Conservation (phyloP, 2,113 vertebrate species). For the Panthera uncia region DNA sequence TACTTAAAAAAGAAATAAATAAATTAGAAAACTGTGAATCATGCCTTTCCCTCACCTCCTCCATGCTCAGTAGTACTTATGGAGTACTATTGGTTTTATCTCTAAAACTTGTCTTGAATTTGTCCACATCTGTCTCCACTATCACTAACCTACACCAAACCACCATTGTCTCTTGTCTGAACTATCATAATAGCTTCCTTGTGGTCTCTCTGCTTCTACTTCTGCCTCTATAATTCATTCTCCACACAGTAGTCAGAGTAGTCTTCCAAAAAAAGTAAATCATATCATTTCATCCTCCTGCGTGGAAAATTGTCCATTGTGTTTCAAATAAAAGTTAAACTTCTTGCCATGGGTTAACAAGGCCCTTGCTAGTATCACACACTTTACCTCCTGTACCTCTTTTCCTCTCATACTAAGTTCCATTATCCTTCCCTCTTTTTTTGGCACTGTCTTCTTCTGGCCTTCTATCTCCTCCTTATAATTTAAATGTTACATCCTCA, state of each 20-base stretch:
- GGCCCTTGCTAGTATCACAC: background rate
- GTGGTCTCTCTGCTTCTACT: background rate
- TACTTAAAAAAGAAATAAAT: background rate
- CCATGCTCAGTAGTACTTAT: background rate
- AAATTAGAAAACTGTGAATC: background rate
- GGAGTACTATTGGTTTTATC: background rate
- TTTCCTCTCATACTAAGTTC: background rate
- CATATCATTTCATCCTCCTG: background rate
- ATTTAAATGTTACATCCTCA: background rate
- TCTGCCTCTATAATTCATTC: background rate
- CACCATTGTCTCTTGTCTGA: background rate
- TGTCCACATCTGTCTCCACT: background rate
- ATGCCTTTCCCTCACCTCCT: background rate
- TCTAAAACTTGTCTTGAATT: constrained; percentile 4
- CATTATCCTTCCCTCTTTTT: background rate
- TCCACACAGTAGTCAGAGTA: background rate
- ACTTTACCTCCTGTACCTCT: background rate
- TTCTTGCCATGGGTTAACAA: background rate
- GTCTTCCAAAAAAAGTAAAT: background rate
- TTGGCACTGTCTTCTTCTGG: background rate
- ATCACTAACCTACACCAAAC: background rate
- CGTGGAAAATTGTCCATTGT: background rate
- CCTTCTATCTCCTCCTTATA: background rate
- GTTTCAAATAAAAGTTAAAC: background rate
- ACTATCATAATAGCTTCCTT: background rate